Conservation (phyloP, 1,140 invertebrate genomes). For the Lycorma delicatula region DNA sequence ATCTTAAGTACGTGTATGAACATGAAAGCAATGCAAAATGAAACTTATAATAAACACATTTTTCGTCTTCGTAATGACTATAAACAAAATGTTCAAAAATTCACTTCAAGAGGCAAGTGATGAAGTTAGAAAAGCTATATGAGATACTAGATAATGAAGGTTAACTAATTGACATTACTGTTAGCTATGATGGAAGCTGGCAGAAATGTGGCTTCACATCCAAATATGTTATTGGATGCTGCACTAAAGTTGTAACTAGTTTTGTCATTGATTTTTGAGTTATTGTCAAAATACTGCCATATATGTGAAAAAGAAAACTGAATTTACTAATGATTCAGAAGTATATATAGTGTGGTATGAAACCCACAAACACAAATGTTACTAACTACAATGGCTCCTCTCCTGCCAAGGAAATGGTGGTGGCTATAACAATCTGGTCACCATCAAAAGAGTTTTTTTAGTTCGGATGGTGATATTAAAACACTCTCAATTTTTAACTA, state of each 20-base stretch:
- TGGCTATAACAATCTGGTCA: constrained; percentile 27
- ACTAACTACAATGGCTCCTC: constrained; percentile 23
- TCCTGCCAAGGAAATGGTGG: constrained; percentile 25
- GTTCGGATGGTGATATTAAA: constrained; percentile 30
- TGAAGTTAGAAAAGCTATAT: constrained; percentile 9
- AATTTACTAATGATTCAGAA: constrained; percentile 5
- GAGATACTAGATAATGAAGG: constrained; percentile 9
- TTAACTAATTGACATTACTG: constrained; percentile 2
- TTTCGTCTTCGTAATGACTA: constrained; percentile 9
- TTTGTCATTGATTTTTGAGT: constrained; percentile 25
- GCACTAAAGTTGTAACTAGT: constrained; percentile 21
- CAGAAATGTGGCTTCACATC: constrained; percentile 22
- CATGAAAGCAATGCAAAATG: constrained; percentile 3
- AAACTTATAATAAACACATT: constrained; percentile 10
- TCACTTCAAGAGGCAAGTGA: constrained; percentile 11
- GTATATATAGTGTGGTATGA: constrained; percentile 23
- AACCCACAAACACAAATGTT: constrained; percentile 17
- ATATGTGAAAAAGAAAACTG: constrained; percentile 9
- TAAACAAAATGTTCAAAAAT: constrained; percentile 12
- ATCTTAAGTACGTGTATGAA: constrained; percentile 7
- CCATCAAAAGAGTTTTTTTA: constrained; percentile 22
- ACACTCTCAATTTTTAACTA: constrained; percentile 21
- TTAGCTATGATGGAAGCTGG: constrained; percentile 15
- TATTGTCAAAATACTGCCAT: constrained; percentile 23
- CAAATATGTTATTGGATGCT: constrained; percentile 22